Base-by-base conservation (phyloP, 2,888 invertebrate species). In the Iphiclides podalirius region DNA sequence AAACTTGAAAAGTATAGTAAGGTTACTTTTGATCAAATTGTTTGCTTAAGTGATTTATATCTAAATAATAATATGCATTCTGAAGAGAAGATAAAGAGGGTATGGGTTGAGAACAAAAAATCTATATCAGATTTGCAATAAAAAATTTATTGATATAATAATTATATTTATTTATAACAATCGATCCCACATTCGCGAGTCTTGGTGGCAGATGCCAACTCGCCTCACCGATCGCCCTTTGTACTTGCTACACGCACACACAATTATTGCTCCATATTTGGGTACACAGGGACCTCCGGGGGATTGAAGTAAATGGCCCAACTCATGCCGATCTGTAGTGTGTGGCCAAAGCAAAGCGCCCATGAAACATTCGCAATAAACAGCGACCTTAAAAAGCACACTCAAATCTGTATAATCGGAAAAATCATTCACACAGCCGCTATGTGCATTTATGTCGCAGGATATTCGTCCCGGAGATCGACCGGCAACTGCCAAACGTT, bases 131-230 rank as follows among this genome's bases (percentile, higher is more conserved):
- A 58, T 75, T 79, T 83, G 82, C 72, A 76, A 80, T 84, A 85
- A 81, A 87, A 86, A 83, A 83, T 82, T 77, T 87, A 87, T 85
- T 87, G 83, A 86, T 86, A 85, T 85, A 82, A 81, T 84, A 70
- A 73, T 78, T 71, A 78, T 43, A 43, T 79, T 77, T 79, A 77
- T 80, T 78, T 76, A 78, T 83, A 87, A 87, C 86, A 86, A 84
- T 78, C 72, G 67, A 74, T n/a, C 16, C 20, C 4, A 4, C 14
- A 11, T 28, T 1, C 53, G 44, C 36, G 11, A 31, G 31, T 20
- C 4, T 6, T 11, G 12, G 31, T n/a, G 31, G 31, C 31, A 1
- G 31, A 31, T 11, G 12, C 31, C n/a, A 8, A 11, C 31, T 11
- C n/a, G 1, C 2, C 11, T 20, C 6, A 31, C 31, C 31, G 31